phyloP scores from a whole-genome alignment of 2,888 invertebrate species.

The Luperina nickerlii region DNA sequence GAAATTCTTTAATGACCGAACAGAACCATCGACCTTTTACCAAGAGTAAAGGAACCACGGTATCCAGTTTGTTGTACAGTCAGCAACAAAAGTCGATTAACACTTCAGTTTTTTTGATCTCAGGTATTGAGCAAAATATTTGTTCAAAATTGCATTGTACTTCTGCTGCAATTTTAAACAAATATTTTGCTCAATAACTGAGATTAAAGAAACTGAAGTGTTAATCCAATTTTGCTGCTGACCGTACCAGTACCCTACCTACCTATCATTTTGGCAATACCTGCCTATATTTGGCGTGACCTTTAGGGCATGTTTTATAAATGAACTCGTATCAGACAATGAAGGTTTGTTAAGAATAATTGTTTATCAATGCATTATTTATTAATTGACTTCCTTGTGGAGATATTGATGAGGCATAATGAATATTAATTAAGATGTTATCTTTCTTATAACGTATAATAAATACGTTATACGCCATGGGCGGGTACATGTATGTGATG shows the following conservation, averaged over 20 bases:
- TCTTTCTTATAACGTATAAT: conserved; percentile 15
- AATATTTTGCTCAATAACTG: too few species aligned
- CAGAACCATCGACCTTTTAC: conserved; percentile 69
- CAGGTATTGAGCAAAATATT: too few species aligned
- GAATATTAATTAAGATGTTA: conserved; percentile 50
- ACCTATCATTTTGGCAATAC: conserved; percentile 75
- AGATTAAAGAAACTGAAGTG: too few species aligned
- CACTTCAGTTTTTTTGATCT: too few species aligned
- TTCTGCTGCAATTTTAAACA: too few species aligned
- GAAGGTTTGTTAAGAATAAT: conserved; percentile 48
- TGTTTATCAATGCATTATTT: conserved; percentile 42
- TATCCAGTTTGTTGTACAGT: conserved; percentile 53
- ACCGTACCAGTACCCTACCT: conserved; percentile 60
- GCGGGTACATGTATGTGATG: neutral
- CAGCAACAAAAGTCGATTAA: too few species aligned
- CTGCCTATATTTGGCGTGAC: conserved; percentile 78
- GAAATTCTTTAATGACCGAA: conserved; percentile 27
- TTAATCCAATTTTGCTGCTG: too few species aligned
- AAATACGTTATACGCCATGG: conserved; percentile 5
- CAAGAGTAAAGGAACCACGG: conserved; percentile 71
- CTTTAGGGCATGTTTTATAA: conserved; percentile 77
- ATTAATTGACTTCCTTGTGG: conserved; percentile 48
- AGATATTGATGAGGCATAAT: conserved; percentile 37
- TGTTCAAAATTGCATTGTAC: too few species aligned
- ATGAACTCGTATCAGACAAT: conserved; percentile 68